These are phyloP conservation scores for Penelope pileata DNA, from an alignment of 2,113 vertebrate species.

Conservation along the genomic window DNA sequence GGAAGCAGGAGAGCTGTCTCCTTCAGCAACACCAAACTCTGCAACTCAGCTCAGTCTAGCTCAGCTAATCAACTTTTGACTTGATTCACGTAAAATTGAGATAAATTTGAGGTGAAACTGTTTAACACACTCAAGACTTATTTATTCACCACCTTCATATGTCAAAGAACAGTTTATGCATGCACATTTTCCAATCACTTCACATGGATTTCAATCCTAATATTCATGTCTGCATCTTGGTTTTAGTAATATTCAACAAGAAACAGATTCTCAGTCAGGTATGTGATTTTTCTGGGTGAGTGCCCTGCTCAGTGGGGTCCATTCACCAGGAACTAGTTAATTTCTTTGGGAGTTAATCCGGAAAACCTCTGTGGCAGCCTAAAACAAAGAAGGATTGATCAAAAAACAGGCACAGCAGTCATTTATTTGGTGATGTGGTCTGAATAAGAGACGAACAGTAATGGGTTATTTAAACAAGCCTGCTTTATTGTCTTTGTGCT, in stretches of 20 bases:
- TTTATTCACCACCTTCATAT: background rate
- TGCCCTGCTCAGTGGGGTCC: background rate
- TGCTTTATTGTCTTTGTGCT: slow-evolving; percentile 42
- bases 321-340: slow-evolving; percentile 6
- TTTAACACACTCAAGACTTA: background rate
- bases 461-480: slow-evolving; percentile 54
- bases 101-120: background rate
- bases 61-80: background rate
- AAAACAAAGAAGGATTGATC: slow-evolving; percentile 55
- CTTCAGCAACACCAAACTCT: background rate
- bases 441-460: slow-evolving; percentile 21
- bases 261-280: background rate
- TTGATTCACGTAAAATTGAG: background rate
- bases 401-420: slow-evolving; percentile 40
- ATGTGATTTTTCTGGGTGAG: background rate
- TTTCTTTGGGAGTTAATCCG: slow-evolving; percentile 22
- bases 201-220: background rate
- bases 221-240: background rate
- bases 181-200: background rate
- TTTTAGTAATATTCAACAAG: background rate
- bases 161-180: background rate
- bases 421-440: slow-evolving; percentile 29
- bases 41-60: background rate
- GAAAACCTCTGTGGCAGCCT: slow-evolving; percentile 17
- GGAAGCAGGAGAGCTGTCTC: background rate